Percentiles rank a stretch among this genome's conserved stretches.
Conservation (phyloP, 2,888 invertebrate genomes). For the Rapana venosa region DNA sequence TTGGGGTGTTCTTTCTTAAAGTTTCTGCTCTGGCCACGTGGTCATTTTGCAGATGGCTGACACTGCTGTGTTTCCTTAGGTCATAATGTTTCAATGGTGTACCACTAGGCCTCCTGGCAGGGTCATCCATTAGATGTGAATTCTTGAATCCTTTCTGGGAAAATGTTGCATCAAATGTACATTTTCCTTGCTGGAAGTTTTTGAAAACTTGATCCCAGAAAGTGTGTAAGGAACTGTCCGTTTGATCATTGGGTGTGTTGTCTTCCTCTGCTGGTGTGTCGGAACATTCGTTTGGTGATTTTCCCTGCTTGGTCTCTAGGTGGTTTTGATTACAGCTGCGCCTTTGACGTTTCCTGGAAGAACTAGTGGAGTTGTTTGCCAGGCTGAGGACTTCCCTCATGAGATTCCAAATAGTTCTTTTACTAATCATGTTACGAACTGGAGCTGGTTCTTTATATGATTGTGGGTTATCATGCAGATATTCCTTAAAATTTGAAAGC, state of each 20-base stretch:
- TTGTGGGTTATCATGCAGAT: neutral
- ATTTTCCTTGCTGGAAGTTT: neutral
- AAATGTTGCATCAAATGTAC: neutral
- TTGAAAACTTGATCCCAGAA: neutral
- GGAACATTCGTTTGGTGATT: neutral
- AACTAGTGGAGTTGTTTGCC: no score
- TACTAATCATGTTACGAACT: no score
- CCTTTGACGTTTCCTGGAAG: no score
- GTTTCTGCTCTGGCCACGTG: neutral
- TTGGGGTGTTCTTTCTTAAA: neutral
- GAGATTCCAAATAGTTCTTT: no score
- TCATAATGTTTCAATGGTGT: neutral
- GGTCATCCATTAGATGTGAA: neutral
- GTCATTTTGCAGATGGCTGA: neutral
- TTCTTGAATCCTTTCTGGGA: neutral
- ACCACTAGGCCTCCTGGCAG: no score
- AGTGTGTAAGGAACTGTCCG: neutral
- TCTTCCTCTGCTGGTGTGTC: neutral
- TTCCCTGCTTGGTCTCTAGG: no score
- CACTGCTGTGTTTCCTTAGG: neutral
- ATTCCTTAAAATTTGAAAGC: neutral
- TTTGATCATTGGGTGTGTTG: neutral
- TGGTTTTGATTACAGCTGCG: no score
- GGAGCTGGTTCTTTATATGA: no score
- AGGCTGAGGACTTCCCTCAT: no score